phyloP scores from a whole-genome alignment of 1,140 invertebrate genomes.

The Paracyclopina nana region DNA sequence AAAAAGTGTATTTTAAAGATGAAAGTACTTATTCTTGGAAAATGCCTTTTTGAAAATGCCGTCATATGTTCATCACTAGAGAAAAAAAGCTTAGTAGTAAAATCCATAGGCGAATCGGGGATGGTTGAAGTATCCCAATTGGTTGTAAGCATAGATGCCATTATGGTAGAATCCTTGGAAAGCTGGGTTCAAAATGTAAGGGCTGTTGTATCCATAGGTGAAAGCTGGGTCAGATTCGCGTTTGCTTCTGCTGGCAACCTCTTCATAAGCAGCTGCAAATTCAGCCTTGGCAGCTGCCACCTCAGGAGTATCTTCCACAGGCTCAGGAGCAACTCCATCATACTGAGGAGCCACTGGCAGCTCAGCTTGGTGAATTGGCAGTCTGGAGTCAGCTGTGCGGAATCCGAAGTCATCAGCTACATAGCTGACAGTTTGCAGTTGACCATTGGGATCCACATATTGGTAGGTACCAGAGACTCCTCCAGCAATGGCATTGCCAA shows the following conservation, averaged over 20 bases:
- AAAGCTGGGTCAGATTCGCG: too few species aligned
- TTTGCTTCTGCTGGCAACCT: background rate
- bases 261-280: conserved; percentile 6
- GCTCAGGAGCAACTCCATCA: conserved; percentile 5
- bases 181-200: too few species aligned
- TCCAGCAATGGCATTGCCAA: conserved; percentile 15
- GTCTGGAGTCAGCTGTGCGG: conserved; percentile 21
- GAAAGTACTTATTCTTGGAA: too few species aligned
- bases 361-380: conserved; percentile 18
- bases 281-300: conserved; percentile 10
- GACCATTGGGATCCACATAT: conserved; percentile 22
- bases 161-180: too few species aligned
- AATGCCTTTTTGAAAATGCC: too few species aligned
- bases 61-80: too few species aligned
- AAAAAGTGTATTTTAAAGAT: too few species aligned
- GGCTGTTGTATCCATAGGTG: too few species aligned
- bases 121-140: too few species aligned
- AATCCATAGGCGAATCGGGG: too few species aligned
- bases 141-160: too few species aligned
- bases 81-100: too few species aligned
- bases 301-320: conserved; percentile 16
- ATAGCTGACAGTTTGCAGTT: conserved; percentile 28
- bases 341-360: background rate
- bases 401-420: conserved; percentile 26
- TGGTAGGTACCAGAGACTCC: conserved; percentile 28